Conservation (phyloP, 1,140 invertebrate genomes). For the Heliconius eleuchia region DNA sequence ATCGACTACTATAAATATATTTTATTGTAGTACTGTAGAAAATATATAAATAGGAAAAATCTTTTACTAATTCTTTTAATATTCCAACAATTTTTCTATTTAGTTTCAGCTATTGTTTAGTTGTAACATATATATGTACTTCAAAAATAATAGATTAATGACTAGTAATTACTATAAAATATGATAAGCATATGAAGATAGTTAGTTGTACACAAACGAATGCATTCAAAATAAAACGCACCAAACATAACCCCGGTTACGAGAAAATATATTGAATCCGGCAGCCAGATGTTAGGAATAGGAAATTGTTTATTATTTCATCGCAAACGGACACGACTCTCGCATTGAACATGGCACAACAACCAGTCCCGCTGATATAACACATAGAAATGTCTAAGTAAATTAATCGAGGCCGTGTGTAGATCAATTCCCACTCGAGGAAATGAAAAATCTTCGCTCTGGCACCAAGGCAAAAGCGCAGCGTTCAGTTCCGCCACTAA, state of each 20-base stretch:
- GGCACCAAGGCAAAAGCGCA: too few species aligned
- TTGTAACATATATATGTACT: too few species aligned
- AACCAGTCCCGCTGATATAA: neutral
- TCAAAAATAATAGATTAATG: too few species aligned
- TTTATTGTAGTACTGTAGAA: neutral
- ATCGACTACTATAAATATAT: neutral
- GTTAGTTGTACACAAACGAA: neutral
- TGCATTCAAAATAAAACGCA: neutral
- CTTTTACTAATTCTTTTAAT: too few species aligned
- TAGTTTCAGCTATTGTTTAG: neutral
- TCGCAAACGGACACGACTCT: conserved; percentile 32
- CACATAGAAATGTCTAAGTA: neutral
- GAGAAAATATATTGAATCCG: conserved; percentile 37
- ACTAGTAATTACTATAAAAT: neutral
- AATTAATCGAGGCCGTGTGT: neutral
- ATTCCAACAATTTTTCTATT: neutral
- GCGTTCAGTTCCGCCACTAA: too few species aligned
- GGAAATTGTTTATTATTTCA: conserved; percentile 42
- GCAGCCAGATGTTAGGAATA: conserved; percentile 38
- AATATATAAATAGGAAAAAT: neutral
- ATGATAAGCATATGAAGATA: neutral
- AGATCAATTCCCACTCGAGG: too few species aligned
- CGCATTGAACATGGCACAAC: conserved; percentile 8
- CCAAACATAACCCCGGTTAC: conserved; percentile 14
- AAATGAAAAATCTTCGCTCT: too few species aligned